Conservation (phyloP, 2,113 vertebrate genomes). For the Alces alces region DNA sequence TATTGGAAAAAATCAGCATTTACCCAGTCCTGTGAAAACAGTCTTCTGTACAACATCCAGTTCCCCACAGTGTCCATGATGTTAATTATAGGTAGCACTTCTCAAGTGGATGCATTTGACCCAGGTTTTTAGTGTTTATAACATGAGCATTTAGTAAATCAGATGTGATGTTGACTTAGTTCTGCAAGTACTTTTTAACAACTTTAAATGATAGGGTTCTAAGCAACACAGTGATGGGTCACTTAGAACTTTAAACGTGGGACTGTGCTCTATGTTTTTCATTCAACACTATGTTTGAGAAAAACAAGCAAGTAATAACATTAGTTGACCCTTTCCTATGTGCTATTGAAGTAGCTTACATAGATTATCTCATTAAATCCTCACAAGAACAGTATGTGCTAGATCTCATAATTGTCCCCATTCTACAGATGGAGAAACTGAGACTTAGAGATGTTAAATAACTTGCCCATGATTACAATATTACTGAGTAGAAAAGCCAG, state of each 20-base stretch:
- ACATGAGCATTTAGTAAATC: not conserved
- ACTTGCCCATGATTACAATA: not conserved
- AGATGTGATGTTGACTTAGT: not conserved
- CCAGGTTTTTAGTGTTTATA: not conserved
- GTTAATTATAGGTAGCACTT: not conserved
- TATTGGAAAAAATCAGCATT: constrained; percentile 82
- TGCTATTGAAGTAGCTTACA: not conserved
- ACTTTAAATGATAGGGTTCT: not conserved
- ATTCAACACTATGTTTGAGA: not conserved
- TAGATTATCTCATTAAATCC: not conserved
- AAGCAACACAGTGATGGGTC: not conserved
- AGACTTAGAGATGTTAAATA: constrained; percentile 35
- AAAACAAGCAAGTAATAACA: not conserved
- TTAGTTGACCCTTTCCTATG: not conserved
- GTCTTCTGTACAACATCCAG: not conserved
- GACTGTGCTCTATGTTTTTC: not conserved
- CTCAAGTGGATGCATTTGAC: not conserved
- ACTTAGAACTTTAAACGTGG: not conserved
- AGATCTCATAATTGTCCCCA: not conserved
- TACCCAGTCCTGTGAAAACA: constrained; percentile 67
- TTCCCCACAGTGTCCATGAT: not conserved
- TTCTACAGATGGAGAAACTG: constrained; percentile 20
- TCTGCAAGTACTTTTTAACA: not conserved
- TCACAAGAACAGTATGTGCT: not conserved
- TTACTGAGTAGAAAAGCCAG: not conserved